phyloP scores from a whole-genome alignment of 2,888 invertebrate genomes.

The Magallana nippona region DNA sequence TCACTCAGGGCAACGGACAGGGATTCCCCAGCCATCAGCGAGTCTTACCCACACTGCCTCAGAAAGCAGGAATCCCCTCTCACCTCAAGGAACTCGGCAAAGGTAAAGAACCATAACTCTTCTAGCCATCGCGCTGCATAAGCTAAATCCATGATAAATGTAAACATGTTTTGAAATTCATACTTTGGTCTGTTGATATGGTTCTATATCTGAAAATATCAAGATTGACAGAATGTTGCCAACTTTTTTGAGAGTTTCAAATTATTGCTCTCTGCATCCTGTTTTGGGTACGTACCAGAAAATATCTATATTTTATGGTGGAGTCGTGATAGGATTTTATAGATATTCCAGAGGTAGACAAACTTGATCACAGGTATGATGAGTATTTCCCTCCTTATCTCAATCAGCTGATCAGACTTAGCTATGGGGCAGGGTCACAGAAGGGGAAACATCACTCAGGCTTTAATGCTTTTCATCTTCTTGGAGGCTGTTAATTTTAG shows the following conservation, averaged over 20 bases:
- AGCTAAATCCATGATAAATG: background rate
- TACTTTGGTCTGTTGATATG: background rate
- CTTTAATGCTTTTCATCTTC: too few species aligned
- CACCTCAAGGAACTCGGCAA: conserved; percentile 35
- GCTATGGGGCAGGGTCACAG: too few species aligned
- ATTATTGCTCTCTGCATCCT: background rate
- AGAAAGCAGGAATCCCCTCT: background rate
- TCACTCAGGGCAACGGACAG: conserved; percentile 36
- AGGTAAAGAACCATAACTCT: conserved; percentile 39
- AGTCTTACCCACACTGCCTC: conserved; percentile 25
- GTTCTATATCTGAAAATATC: background rate
- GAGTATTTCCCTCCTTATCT: background rate
- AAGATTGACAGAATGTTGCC: background rate
- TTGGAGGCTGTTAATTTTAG: too few species aligned
- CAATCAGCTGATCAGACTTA: too few species aligned
- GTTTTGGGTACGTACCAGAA: too few species aligned
- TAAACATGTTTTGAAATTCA: background rate
- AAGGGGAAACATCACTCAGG: too few species aligned
- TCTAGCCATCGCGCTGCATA: background rate
- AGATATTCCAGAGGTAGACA: conserved; percentile 11
- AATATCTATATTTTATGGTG: background rate
- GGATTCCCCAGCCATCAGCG: background rate
- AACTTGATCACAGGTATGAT: background rate
- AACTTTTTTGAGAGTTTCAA: background rate
- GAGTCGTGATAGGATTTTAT: background rate